Base-by-base conservation (phyloP, 2,113 vertebrate species). In the Sturnira hondurensis region DNA sequence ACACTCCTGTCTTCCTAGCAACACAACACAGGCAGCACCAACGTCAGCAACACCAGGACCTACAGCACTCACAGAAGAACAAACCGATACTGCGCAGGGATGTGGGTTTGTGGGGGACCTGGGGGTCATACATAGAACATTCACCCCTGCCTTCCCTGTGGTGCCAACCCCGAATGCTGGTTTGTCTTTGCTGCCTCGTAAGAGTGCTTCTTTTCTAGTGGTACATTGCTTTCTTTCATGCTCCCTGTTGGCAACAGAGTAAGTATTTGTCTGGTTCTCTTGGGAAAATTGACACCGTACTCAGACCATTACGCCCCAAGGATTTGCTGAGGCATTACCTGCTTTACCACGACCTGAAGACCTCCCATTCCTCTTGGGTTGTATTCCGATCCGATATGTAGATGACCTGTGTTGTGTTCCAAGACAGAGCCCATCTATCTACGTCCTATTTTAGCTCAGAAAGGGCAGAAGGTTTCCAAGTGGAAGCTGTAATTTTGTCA, bases 81-180 rank as follows among this genome's bases (percentile, higher is more conserved):
- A 22, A 65, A 70, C 14, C 17, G 33, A 0, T 31, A 0, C 22
- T 6, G 36, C 33, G 4, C 15, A 16, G 56, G 61, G 36, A 36
- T 1, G 20, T 31, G 4, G 31, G 3, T 33, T 80, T 19, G n/a
- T 36, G 17, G 2, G 41, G 78, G n/a, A 36, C 9, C 7, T 12
- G 19, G 41, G 70, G n/a, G 24, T 1, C 20, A 0, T 15, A 43
- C 1, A 1, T 24, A 20, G 43, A 50, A 3, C 1, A n/a, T 33
- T 26, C 5, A 11, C 31, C 38, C 5, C 26, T 24, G 7, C 58
- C 6, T 43, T 33, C 50, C n/a, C 19, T 38, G 50, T 3, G 31
- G n/a, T 7, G 3, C 15, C 67, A 58, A 50, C 33, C 43, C 4
- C 56, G 26, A 38, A 17, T 9, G 4, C 38, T 33, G 1, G 28